Evolutionary conservation across 2,797 vertebrate genomes (phyloP).

Genomic region (Betta splendens): DNA sequence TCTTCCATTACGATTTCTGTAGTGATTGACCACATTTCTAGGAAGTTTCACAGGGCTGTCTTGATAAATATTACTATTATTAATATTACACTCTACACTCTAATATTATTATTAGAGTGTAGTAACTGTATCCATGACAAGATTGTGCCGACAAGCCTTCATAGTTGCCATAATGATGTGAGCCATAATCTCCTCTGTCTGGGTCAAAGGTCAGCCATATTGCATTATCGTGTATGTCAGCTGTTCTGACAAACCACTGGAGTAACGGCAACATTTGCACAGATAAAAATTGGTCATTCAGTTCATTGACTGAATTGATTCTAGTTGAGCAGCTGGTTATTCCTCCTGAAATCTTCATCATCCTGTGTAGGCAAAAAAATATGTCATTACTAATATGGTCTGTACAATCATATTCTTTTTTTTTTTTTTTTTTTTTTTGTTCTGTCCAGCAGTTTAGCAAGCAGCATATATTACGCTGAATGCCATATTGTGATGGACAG

Average conservation of each 20-base stretch:
- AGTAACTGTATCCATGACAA: constrained; percentile 46
- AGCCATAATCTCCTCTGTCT: constrained; percentile 43
- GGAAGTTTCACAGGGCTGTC: constrained; percentile 35
- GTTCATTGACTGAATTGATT: constrained; percentile 47
- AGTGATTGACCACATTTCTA: constrained; percentile 31
- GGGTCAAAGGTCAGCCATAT: constrained; percentile 61
- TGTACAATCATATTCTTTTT: too few species aligned
- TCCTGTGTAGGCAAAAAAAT: too few species aligned
- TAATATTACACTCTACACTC: too few species aligned
- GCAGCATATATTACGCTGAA: too few species aligned
- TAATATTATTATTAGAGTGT: constrained; percentile 66
- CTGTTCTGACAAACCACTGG: constrained; percentile 66
- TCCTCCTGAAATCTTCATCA: too few species aligned
- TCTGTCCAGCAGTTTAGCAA: too few species aligned
- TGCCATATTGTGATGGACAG: too few species aligned
- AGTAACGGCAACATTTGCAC: constrained; percentile 64
- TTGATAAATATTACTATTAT: too few species aligned
- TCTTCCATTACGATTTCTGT: not conserved
- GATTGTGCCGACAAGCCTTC: constrained; percentile 44
- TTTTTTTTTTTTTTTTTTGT: too few species aligned
- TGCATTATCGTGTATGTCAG: constrained; percentile 35
- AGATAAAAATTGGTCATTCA: constrained; percentile 54
- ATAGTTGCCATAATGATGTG: constrained; percentile 69
- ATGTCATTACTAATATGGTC: too few species aligned
- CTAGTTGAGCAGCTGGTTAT: too few species aligned